These are phyloP conservation scores for Drosophila nr. perissopoda DNA, from an alignment of 2,888 invertebrate species.

Conservation along the genomic window DNA sequence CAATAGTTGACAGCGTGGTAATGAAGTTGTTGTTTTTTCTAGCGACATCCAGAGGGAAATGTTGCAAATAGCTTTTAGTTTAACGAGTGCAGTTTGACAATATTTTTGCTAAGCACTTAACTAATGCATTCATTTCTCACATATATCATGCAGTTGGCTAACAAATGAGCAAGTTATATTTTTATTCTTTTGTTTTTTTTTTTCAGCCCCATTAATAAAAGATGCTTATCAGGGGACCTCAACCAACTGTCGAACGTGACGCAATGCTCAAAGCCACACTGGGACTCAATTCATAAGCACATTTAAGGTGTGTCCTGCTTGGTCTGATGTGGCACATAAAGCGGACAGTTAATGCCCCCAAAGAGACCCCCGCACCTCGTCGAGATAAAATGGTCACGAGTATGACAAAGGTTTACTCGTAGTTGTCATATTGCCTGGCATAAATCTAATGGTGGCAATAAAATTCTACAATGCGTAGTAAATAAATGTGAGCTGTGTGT, in stretches of 20 bases:
- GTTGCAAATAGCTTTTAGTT: constrained; percentile 23
- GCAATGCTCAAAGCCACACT: constrained; percentile 40
- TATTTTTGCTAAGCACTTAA: constrained; percentile 9
- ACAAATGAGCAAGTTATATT: constrained; percentile 24
- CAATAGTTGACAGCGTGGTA: constrained; percentile 29
- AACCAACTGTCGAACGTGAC: constrained; percentile 61
- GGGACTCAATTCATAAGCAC: constrained; percentile 57
- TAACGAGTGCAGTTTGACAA: constrained; percentile 41
- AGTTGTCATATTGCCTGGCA: constrained; percentile 52
- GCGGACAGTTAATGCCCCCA: constrained; percentile 14
- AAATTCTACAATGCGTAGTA: constrained; percentile 61
- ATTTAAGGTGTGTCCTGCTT: constrained; percentile 65
- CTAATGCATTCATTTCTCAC: constrained; percentile 13
- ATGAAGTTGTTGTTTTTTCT: constrained; percentile 28
- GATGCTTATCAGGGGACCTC: constrained; percentile 37
- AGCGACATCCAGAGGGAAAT: not conserved
- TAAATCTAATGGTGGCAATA: constrained; percentile 67
- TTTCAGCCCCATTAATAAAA: constrained; percentile 2
- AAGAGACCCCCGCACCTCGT: constrained; percentile 10
- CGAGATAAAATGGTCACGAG: constrained; percentile 23
- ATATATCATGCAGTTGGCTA: constrained; percentile 1
- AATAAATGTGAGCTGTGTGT: constrained; percentile 43
- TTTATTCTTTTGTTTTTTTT: not conserved
- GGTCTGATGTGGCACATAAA: constrained; percentile 24
- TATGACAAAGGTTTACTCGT: constrained; percentile 36